A percentile compares a stretch with the other conserved stretches of the same genome.
phyloP scores from a whole-genome alignment of 2,888 invertebrate species.

The Heteromurus nitidus region DNA sequence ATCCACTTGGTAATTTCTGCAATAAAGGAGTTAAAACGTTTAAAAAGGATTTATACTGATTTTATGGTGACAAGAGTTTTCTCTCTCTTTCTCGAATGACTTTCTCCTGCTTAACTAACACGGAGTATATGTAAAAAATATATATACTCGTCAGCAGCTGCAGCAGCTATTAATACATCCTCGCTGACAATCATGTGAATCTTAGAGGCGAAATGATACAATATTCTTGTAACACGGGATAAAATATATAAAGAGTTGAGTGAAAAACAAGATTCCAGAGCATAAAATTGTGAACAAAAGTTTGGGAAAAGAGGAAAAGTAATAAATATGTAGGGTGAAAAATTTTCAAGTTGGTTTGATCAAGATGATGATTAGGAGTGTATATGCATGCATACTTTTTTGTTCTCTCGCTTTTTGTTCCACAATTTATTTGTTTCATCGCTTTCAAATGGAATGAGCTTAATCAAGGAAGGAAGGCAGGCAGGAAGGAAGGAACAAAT shows the following conservation, averaged over 20 bases:
- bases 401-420: constrained; percentile 6
- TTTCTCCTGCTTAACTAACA: constrained; percentile 3
- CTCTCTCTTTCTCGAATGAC: constrained; percentile 22
- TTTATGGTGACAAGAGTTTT: constrained; percentile 60
- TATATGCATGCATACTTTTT: neutral
- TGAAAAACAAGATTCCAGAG: neutral
- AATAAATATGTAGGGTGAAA: constrained; percentile 36
- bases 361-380: constrained; percentile 13
- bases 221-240: too few relatives aligned
- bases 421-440: constrained; percentile 8
- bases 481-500: constrained; percentile 24
- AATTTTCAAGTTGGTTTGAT: constrained; percentile 12
- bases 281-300: neutral
- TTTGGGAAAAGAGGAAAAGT: neutral
- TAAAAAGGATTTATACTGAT: constrained; percentile 63
- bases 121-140: neutral
- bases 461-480: constrained; percentile 45
- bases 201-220: constrained; percentile 10
- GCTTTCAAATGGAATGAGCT: constrained; percentile 4
- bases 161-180: constrained; percentile 26
- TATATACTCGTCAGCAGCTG: neutral
- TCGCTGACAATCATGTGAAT: constrained; percentile 29
- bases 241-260: neutral
- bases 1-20: constrained; percentile 62
- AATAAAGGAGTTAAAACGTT: constrained; percentile 59